These are phyloP conservation scores for Chanos chanos DNA, from an alignment of 2,797 vertebrate species.

Conservation along the genomic window DNA sequence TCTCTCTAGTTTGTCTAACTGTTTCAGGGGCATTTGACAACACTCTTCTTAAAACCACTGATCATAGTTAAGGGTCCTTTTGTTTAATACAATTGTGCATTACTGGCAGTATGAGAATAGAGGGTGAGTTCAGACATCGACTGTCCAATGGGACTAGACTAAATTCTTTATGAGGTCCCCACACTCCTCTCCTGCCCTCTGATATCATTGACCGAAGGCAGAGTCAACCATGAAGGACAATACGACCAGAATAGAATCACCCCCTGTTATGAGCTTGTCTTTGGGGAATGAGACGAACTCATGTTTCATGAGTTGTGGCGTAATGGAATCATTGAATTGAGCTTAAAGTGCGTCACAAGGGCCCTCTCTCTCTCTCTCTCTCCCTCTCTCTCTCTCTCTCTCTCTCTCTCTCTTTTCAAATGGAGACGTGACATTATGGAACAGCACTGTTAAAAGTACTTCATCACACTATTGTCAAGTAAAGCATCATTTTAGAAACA, in stretches of 20 bases:
- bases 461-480: neutral
- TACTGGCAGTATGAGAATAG: conserved; percentile 51
- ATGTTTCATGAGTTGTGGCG: conserved; percentile 66
- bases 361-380: conserved; percentile 21
- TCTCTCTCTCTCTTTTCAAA: neutral
- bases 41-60: neutral
- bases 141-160: conserved; percentile 15
- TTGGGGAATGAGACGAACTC: conserved; percentile 50
- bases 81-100: too few relatives aligned
- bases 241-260: conserved; percentile 45
- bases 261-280: conserved; percentile 31
- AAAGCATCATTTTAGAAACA: conserved; percentile 35
- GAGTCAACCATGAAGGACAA: conserved; percentile 45
- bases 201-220: conserved; percentile 37
- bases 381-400: conserved; percentile 22
- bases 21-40: neutral
- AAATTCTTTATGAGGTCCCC: conserved; percentile 46
- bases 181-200: conserved; percentile 36
- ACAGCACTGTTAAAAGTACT: neutral
- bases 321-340: conserved; percentile 66
- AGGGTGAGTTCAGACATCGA: conserved; percentile 40
- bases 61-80: too few relatives aligned
- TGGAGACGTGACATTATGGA: neutral
- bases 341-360: conserved; percentile 59
- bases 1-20: conserved; percentile 28